Base-by-base conservation (phyloP, 92 coral and sea anemone genomes). In the Pocillopora grandis region DNA sequence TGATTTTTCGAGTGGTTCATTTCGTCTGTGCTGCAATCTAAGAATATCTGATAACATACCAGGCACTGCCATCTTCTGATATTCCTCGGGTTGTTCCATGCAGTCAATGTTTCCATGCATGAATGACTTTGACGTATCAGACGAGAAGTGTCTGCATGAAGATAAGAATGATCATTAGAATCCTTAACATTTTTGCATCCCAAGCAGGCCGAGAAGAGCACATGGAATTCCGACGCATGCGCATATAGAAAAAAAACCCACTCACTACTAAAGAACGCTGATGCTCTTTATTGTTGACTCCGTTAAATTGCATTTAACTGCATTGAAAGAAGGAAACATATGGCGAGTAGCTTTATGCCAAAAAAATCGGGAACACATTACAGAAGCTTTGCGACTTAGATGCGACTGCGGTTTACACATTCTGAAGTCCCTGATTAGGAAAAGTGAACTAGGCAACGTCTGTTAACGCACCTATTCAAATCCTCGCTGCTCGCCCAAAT, bases 61-160 rank as follows among this genome's bases (percentile, higher is more conserved):
- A 83, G 98, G 98, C 9, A 95, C 92, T 27, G 98, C 89, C 97
- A 95, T 93, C 86, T 93, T 94, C 71, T 76, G 90, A 87, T 95
- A 93, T 37, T 95, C 97, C 73, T 93, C 98, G 52, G 98, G 98
- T 66, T 93, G 92, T 49, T 90, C 94, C 67, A 95, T 87, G 78
- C 88, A 81, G 35, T 95, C 97, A 52, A 95, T 92, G 68, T 90
- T 95, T 73, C 87, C 88, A 62, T 87, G 98, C 92, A 95, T 92
- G 79, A 95, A 95, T 3, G 91, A 66, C 87, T 89, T 94, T 60
- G 97, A 95, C 3, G 90, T 85, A 9, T 88, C 80, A 16, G 93
- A 87, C 2, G 91, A 42, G 84, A 89, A 95, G 84, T 95, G 93
- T n/a, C 98, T 95, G 60, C 12, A 57, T 42, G 17, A 76, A 42